Conservation (phyloP, 1,140 invertebrate species). For the Chymomyza costata region DNA sequence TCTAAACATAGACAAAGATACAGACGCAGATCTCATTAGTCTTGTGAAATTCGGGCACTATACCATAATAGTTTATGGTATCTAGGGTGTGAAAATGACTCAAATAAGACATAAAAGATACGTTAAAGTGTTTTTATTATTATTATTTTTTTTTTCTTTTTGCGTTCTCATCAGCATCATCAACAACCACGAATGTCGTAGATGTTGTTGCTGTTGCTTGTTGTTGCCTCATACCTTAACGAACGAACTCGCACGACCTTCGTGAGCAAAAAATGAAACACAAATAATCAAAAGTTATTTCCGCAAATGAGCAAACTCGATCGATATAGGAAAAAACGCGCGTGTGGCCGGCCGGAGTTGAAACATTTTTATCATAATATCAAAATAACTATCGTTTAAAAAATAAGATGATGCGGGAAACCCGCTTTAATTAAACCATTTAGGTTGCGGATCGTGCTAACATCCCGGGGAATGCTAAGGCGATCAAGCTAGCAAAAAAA, state of each 20-base stretch:
- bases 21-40: constrained; percentile 21
- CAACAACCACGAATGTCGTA: no score
- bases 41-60: constrained; percentile 29
- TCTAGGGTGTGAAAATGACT: constrained; percentile 63
- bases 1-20: constrained; percentile 78
- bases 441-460: no score
- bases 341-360: constrained; percentile 1
- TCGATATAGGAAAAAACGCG: constrained; percentile 27
- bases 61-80: constrained; percentile 60
- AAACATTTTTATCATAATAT: no score
- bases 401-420: no score
- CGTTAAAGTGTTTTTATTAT: no score
- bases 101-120: constrained; percentile 59
- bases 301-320: constrained; percentile 70
- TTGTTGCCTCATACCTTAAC: no score
- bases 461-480: no score
- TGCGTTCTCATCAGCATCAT: constrained; percentile 38
- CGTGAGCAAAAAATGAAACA: constrained; percentile 54
- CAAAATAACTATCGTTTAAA: no score
- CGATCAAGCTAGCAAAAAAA: no score
- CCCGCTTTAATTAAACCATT: no score
- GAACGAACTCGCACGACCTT: constrained; percentile 69
- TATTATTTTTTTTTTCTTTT: constrained; percentile 22
- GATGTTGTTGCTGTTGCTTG: no score
- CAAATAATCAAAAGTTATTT: constrained; percentile 52